Base-by-base conservation (phyloP, 2,888 invertebrate species). In the Eretmocerus hayati region DNA sequence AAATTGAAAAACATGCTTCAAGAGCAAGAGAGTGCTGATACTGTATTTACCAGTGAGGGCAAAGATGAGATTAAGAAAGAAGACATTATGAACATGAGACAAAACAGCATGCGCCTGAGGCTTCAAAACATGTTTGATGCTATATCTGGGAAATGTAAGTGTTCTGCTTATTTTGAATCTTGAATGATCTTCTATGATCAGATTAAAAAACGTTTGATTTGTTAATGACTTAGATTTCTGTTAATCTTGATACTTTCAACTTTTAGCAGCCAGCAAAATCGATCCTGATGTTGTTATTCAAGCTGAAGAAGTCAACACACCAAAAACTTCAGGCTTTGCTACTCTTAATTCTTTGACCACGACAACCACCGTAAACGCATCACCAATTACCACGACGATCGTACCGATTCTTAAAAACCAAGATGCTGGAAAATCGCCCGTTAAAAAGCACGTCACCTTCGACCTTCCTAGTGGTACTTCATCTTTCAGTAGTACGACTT, bases 71-170 rank as follows among this genome's bases (percentile, higher is more conserved):
- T 71, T n/a, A 65, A 64, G 31, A 71, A 64, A 42, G 64, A 65
- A 18, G 71, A 71, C 40, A 66, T 71, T 41, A 56, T 63, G 2
- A 63, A 65, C 33, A 70, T 69, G 69, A 60, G 69, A n/a, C 63
- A 69, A 50, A 69, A 63, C 1, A 70, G 67, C 38, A 69, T 71
- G 68, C 64, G 63, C 26, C 59, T 63, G 1, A 64, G 68, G 44
- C 56, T 71, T 13, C 66, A 69, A 42, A 71, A 67, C 36, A 71
- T 71, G 71, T 70, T 70, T 22, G 65, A 71, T 48, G 71, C 70
- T 3, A 68, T 70, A 55, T 68, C 69, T 16, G 71, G 71, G 3
- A 69, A 69, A 62, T 58, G 67, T 67, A 56, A 62, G 57, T 44
- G 30, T 20, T 16, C 9, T 26, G 8, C 6, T 26, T 11, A 11